These are phyloP conservation scores for Coluber constrictor DNA, from an alignment of 2,797 vertebrate genomes.

Conservation along the genomic window DNA sequence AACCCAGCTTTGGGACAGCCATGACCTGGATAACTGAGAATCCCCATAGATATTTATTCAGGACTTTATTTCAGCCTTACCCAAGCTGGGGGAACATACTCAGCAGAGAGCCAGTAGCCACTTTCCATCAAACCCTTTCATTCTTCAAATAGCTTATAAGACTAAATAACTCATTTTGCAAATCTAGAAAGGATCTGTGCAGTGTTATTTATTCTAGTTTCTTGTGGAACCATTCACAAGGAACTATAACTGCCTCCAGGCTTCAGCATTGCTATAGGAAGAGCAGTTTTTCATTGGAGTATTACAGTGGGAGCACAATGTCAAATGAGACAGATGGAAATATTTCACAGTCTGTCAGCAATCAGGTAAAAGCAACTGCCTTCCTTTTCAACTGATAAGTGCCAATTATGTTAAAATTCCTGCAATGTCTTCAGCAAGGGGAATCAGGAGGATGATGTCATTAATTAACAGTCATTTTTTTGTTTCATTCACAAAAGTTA, in stretches of 20 bases:
- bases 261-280: neutral
- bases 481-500: slow-evolving; percentile 7
- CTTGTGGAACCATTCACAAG: neutral
- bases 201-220: neutral
- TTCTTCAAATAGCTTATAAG: neutral
- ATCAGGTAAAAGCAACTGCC: neutral
- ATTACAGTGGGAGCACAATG: neutral
- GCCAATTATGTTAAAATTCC: slow-evolving; percentile 10
- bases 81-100: neutral
- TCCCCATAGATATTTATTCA: neutral
- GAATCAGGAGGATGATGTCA: slow-evolving; percentile 6
- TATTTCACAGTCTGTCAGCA: slow-evolving; percentile 6
- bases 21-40: too few species aligned
- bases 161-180: neutral
- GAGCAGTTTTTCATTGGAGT: neutral
- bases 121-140: neutral
- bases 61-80: neutral
- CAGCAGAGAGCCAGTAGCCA: neutral
- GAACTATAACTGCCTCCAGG: neutral
- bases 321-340: slow-evolving; percentile 10
- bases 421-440: slow-evolving; percentile 14
- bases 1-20: too few species aligned
- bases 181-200: neutral
- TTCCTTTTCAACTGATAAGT: neutral
- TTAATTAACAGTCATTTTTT: neutral